phyloP scores from a whole-genome alignment of 2,888 invertebrate genomes.

The Opisthograptis luteolata region DNA sequence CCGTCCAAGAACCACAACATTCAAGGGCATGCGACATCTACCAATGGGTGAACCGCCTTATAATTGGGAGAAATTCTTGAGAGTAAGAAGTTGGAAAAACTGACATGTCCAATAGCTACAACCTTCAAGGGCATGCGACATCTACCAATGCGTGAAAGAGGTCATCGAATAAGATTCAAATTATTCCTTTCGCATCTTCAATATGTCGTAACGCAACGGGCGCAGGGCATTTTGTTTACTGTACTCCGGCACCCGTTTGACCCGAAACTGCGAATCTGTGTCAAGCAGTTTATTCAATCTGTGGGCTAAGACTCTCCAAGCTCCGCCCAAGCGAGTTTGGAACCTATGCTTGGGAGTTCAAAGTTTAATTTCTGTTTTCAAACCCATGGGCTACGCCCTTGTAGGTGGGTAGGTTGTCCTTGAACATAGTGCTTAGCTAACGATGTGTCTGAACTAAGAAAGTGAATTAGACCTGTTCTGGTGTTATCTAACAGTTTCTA shows the following conservation, averaged over 20 bases:
- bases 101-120: no score
- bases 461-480: conserved; percentile 40
- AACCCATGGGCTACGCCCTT: conserved; percentile 58
- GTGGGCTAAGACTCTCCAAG: conserved; percentile 63
- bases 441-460: conserved; percentile 51
- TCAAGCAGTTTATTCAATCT: conserved; percentile 85
- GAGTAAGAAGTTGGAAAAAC: no score
- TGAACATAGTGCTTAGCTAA: conserved; percentile 71
- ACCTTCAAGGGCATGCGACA: no score
- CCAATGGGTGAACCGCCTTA: no score
- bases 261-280: conserved; percentile 82
- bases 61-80: no score
- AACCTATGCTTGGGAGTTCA: conserved; percentile 46
- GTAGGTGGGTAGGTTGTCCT: conserved; percentile 69
- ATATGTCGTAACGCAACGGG: conserved; percentile 78
- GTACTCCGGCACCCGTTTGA: conserved; percentile 71
- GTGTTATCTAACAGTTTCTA: conserved; percentile 1
- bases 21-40: no score
- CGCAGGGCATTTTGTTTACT: conserved; percentile 64
- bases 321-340: conserved; percentile 50
- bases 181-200: conserved; percentile 51
- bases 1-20: no score
- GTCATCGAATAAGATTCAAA: conserved; percentile 22
- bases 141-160: conserved; percentile 5
- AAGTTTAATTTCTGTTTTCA: conserved; percentile 48